phyloP scores from a whole-genome alignment of 1,140 invertebrate species.

The Spodoptera litura region DNA sequence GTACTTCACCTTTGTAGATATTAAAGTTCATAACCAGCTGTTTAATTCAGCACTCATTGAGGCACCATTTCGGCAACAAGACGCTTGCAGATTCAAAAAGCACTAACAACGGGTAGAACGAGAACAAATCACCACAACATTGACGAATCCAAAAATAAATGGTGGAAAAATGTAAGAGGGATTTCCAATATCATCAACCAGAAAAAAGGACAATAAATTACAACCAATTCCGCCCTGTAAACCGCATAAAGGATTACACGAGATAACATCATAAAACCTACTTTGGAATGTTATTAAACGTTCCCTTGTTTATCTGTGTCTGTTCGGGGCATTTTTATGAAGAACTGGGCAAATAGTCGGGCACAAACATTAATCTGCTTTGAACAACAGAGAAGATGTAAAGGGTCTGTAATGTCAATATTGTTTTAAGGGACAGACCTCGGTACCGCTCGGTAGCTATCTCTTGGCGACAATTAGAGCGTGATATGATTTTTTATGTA shows the following conservation, averaged over 20 bases:
- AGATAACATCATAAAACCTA: slow-evolving; percentile 73
- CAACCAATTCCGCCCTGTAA: slow-evolving; percentile 47
- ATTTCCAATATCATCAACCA: neutral
- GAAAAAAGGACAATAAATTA: slow-evolving; percentile 57
- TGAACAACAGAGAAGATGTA: slow-evolving; percentile 82
- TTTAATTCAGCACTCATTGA: no score
- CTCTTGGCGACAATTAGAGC: slow-evolving; percentile 80
- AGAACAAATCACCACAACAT: no score
- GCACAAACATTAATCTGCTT: slow-evolving; percentile 85
- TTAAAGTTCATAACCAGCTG: no score
- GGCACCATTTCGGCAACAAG: no score
- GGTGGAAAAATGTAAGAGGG: neutral
- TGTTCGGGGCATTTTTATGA: slow-evolving; percentile 84
- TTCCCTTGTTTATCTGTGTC: slow-evolving; percentile 70
- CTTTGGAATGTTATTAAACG: slow-evolving; percentile 67
- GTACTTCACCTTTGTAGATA: no score
- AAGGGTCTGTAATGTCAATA: slow-evolving; percentile 79
- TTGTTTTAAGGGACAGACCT: slow-evolving; percentile 83
- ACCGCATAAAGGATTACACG: slow-evolving; percentile 70
- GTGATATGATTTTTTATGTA: slow-evolving; percentile 80
- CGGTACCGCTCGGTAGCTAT: slow-evolving; percentile 48
- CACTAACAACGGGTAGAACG: no score
- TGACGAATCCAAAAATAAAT: no score
- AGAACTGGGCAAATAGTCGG: slow-evolving; percentile 80
- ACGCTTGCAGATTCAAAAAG: no score